phyloP scores from a whole-genome alignment of 2,888 invertebrate genomes.

The Cryptophagus acutangulus region DNA sequence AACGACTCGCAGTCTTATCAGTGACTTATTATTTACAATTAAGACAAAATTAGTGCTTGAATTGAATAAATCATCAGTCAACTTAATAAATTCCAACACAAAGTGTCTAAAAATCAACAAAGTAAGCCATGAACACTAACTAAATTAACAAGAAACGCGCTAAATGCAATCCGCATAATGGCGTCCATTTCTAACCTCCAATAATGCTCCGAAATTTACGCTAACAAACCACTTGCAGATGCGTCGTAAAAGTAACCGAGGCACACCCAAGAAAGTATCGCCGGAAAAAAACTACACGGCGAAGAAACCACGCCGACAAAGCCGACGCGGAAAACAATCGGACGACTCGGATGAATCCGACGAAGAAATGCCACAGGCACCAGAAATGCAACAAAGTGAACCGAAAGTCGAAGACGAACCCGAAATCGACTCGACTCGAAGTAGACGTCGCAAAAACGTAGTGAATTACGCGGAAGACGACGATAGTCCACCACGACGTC shows the following conservation, averaged over 20 bases:
- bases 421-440: background rate
- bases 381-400: constrained; percentile 12
- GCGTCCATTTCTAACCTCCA: too few species aligned
- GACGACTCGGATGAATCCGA: constrained; percentile 32
- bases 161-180: too few species aligned
- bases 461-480: constrained; percentile 20
- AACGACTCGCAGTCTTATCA: too few species aligned
- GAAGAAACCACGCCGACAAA: constrained; percentile 46
- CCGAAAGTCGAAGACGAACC: constrained; percentile 2
- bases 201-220: too few species aligned
- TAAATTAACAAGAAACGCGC: too few species aligned
- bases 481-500: constrained; percentile 10
- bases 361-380: background rate
- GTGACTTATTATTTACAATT: too few species aligned
- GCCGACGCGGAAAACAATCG: constrained; percentile 48
- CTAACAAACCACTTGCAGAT: too few species aligned
- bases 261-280: constrained; percentile 63
- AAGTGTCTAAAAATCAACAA: too few species aligned
- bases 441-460: constrained; percentile 23
- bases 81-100: too few species aligned
- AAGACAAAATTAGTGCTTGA: too few species aligned
- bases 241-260: constrained; percentile 71
- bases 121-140: too few species aligned
- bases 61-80: too few species aligned
- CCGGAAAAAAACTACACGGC: constrained; percentile 53